These are phyloP conservation scores for Menura novaehollandiae DNA, from an alignment of 2,113 vertebrate genomes.

Conservation along the genomic window DNA sequence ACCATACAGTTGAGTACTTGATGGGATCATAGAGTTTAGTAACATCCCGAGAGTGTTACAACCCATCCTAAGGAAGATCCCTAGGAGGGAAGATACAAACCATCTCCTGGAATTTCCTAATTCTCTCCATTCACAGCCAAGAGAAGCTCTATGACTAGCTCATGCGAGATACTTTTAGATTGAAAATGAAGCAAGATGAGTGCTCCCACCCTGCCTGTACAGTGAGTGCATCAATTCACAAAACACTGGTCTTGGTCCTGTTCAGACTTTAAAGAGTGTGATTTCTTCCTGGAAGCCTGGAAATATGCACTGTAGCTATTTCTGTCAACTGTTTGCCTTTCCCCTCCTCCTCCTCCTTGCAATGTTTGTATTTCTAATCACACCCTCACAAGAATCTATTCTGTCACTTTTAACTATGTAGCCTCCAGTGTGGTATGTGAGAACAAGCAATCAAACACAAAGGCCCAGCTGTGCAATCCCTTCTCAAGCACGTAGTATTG, in stretches of 20 bases:
- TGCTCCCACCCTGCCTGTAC: background rate
- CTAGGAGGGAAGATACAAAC: background rate
- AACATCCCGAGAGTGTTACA: background rate
- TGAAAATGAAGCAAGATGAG: background rate
- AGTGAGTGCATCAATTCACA: background rate
- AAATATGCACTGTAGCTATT: slow-evolving; percentile 43
- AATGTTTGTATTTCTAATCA: slow-evolving; percentile 55
- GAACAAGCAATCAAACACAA: background rate
- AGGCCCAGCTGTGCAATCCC: slow-evolving; percentile 9
- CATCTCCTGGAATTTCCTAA: background rate
- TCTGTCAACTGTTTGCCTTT: slow-evolving; percentile 43
- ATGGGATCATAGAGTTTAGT: background rate
- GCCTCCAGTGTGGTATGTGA: background rate
- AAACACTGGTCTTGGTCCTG: background rate
- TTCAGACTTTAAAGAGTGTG: background rate
- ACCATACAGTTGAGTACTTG: background rate
- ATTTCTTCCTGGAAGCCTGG: slow-evolving; percentile 7
- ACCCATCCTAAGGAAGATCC: background rate
- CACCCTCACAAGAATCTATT: slow-evolving; percentile 41
- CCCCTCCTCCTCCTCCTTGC: slow-evolving; percentile 2
- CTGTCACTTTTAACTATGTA: slow-evolving; percentile 36
- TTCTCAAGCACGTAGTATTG: background rate
- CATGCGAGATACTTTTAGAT: rapidly evolving
- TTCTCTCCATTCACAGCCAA: background rate
- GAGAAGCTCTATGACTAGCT: background rate